A percentile compares a stretch with the other conserved stretches of the same genome.
phyloP scores from a whole-genome alignment of 2,113 vertebrate species.

The Paradoxurus hermaphroditus region DNA sequence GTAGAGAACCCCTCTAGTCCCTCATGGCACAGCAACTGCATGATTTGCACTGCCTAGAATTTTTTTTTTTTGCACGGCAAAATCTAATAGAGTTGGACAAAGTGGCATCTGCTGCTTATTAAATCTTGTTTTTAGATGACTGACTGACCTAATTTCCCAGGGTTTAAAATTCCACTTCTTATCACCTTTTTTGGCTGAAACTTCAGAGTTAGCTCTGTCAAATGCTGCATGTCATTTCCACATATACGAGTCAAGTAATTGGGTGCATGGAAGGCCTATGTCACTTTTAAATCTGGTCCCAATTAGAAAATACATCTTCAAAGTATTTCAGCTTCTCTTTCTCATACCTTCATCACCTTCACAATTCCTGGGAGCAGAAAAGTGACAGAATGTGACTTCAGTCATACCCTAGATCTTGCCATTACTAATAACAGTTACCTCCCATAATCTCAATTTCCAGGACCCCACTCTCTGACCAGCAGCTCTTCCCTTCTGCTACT shows the following conservation, averaged over 20 bases:
- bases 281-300: constrained; percentile 30
- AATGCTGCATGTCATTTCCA: constrained; percentile 59
- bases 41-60: neutral
- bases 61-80: constrained; percentile 42
- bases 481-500: too few species aligned
- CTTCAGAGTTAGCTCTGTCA: constrained; percentile 45
- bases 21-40: neutral
- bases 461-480: neutral
- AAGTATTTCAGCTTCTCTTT: neutral
- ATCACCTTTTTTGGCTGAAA: constrained; percentile 65
- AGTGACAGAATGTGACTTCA: neutral
- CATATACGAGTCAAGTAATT: constrained; percentile 57
- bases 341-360: neutral
- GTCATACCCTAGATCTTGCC: neutral
- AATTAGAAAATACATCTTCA: constrained; percentile 27
- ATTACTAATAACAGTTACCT: neutral
- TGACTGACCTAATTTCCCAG: constrained; percentile 75
- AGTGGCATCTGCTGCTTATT: constrained; percentile 75
- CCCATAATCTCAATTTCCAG: neutral
- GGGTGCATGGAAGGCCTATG: neutral
- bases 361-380: neutral
- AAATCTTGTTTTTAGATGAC: constrained; percentile 77
- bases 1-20: neutral
- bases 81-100: constrained; percentile 75
- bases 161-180: constrained; percentile 72